Conservation (phyloP, 2,113 vertebrate genomes). For the Eira barbara region DNA sequence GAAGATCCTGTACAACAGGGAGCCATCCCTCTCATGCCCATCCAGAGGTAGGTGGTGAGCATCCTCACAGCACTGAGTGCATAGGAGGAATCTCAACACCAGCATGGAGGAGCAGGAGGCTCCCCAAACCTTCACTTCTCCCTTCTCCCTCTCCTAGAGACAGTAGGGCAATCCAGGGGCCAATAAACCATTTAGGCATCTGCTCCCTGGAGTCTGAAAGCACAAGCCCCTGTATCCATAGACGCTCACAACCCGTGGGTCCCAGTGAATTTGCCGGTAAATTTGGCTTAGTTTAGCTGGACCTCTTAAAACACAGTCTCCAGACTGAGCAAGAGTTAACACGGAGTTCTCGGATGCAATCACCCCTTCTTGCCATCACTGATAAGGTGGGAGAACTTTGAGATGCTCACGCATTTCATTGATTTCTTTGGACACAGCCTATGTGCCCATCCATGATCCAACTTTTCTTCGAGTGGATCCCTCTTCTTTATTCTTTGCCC, state of each 20-base stretch:
- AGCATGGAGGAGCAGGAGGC: not conserved
- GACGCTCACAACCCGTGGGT: not conserved
- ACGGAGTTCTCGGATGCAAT: not conserved
- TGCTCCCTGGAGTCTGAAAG: not conserved
- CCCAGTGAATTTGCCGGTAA: not conserved
- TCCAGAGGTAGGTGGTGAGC: not conserved
- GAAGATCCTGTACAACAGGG: too few species aligned
- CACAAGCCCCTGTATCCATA: not conserved
- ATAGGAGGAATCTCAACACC: not conserved
- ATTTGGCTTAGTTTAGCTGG: not conserved
- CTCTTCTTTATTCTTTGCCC: not conserved
- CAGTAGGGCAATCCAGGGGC: too few species aligned
- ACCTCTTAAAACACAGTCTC: not conserved
- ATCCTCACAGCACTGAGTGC: fast-evolving
- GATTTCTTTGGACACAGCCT: not conserved
- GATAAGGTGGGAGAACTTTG: not conserved
- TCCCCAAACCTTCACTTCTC: not conserved
- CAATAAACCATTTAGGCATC: not conserved
- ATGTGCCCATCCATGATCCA: not conserved
- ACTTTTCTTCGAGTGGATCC: not conserved
- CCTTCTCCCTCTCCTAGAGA: not conserved
- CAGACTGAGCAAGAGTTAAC: not conserved
- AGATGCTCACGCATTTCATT: not conserved
- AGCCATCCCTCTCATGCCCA: not conserved
- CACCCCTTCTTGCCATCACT: not conserved